Conservation (phyloP, 2,797 vertebrate genomes). For the Bradypus variegatus region DNA sequence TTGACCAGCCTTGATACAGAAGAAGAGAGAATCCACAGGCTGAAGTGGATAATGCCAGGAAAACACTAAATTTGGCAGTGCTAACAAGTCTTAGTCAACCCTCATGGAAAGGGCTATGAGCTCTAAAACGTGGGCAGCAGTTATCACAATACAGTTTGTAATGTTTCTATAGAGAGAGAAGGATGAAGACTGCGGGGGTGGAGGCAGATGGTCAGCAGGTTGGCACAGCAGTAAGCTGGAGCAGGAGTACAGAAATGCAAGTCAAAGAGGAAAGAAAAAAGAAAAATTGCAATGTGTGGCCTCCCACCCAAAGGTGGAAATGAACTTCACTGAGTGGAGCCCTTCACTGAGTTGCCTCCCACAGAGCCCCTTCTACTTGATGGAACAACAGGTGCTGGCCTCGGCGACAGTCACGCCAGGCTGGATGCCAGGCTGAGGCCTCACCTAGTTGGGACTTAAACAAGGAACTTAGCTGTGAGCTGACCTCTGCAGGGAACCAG, state of each 20-base stretch:
- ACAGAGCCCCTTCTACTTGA: not conserved
- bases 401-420: not conserved
- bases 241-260: not conserved
- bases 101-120: not conserved
- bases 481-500: not conserved
- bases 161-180: too few relatives aligned
- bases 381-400: not conserved
- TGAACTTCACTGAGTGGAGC: not conserved
- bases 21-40: not conserved
- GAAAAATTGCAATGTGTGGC: fast-evolving
- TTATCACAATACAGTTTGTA: fast-evolving
- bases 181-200: not conserved
- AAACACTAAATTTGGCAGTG: not conserved
- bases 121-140: not conserved
- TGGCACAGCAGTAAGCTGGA: not conserved
- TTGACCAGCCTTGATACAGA: not conserved
- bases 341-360: not conserved
- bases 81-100: not conserved
- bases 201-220: not conserved
- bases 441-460: not conserved
- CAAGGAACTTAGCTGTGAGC: not conserved
- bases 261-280: not conserved
- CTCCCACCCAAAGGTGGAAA: not conserved
- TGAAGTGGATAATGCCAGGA: not conserved
- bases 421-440: not conserved